Evolutionary conservation across 2,113 vertebrate genomes (phyloP), one percentile per base, ranked within the genome.

Genomic region (Sturnus vulgaris): DNA sequence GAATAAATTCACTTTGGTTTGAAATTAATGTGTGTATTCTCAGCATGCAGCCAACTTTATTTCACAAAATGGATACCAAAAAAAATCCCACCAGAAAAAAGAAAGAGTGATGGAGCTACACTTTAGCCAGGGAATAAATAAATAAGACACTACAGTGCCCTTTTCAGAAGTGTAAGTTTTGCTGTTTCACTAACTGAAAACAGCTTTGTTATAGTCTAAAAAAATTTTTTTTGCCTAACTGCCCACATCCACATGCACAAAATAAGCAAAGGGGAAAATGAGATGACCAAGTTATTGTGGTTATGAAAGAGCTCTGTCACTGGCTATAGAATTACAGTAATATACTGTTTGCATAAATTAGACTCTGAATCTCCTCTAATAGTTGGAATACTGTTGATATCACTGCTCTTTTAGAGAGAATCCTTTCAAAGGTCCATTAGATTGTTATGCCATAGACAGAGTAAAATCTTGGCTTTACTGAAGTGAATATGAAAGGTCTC

Each of bases 131-230:
- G 33, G 42, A 91, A 88, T 63, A 95, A 85, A 95, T 88, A 95
- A 95, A 93, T 66, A 42, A 42, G 49, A 87, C 73, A 70, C 11
- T 17, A 87, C 69, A 82, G 73, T 87, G 50, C 28, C 35, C 52
- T 94, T 95, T 94, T 92, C 71, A 91, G 71, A 93, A 83, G 22
- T 44, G 27, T 39, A 82, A 92, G 11, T 20, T 95, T 90, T 92
- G 8, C 78, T 87, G 21, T 42, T 85, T 87, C 46, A 47, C 46
- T 82, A 46, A 66, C 44, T 70, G 64, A 91, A 86, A 86, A 77
- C 66, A 66, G 19, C 10, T 95, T 88, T 88, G 24, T 95, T 94
- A 37, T 15, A 94, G 27, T 28, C 27, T 24, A 82, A 87, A 92
- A 78, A 16, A 3, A 4, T 85, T 22, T 59, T 85, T 83, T 93